These are phyloP conservation scores for Myxocyprinus asiaticus DNA, from an alignment of 2,113 vertebrate species.

Conservation along the genomic window DNA sequence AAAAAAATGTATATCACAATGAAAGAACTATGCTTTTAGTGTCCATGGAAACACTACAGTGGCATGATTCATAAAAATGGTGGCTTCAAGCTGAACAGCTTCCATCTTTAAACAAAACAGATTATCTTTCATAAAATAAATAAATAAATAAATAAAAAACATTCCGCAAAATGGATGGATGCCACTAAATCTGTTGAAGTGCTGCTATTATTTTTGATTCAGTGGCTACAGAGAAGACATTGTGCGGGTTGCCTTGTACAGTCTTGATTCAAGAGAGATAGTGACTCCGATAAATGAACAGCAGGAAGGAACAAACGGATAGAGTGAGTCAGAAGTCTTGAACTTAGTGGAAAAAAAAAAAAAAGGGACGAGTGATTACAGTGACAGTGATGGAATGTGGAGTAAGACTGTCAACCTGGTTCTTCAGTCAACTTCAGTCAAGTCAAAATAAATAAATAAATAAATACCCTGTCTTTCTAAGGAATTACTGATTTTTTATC, in stretches of 20 bases:
- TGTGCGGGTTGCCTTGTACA: slow-evolving; percentile 3
- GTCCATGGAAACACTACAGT: slow-evolving; percentile 32
- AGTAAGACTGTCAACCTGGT: no score
- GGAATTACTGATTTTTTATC: no score
- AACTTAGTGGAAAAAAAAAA: neutral
- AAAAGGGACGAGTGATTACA: neutral
- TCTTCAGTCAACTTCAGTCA: no score
- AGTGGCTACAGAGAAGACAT: slow-evolving; percentile 15
- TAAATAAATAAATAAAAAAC: slow-evolving; percentile 1
- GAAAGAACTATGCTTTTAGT: slow-evolving; percentile 34
- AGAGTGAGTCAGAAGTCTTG: slow-evolving; percentile 17
- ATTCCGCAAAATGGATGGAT: slow-evolving; percentile 21
- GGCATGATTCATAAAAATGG: neutral
- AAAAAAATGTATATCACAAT: neutral
- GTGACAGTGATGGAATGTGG: neutral
- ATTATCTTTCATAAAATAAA: slow-evolving; percentile 5
- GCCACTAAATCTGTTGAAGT: slow-evolving; percentile 12
- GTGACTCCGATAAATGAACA: slow-evolving; percentile 17
- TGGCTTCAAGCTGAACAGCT: slow-evolving; percentile 1
- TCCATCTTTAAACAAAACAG: slow-evolving; percentile 35
- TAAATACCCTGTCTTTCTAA: no score
- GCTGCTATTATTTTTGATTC: slow-evolving; percentile 30
- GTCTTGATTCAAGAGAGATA: slow-evolving; percentile 30
- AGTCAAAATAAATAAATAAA: no score
- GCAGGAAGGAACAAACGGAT: neutral